These are phyloP conservation scores for Rotaria sp. DNA, from an alignment of 2,888 invertebrate species.

Conservation along the genomic window DNA sequence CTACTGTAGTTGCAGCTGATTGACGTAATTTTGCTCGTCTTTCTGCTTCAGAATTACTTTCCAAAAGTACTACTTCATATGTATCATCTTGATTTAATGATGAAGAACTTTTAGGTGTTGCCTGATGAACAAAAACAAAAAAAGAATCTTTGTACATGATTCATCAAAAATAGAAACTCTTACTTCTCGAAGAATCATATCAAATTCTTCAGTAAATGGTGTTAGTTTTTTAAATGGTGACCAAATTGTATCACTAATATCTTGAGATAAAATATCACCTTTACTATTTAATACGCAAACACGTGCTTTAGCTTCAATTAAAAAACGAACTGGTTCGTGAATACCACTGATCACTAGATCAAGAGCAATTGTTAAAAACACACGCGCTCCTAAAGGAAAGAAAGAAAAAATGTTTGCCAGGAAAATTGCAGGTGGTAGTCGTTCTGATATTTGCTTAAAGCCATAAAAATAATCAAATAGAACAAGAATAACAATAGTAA, in stretches of 20 bases:
- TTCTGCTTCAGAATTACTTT: background rate
- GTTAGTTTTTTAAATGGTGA: conserved; percentile 27
- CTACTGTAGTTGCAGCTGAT: background rate
- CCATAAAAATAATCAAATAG: background rate
- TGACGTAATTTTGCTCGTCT: conserved; percentile 1
- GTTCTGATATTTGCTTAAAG: background rate
- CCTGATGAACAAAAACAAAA: background rate
- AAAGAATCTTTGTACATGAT: background rate
- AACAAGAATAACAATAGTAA: background rate
- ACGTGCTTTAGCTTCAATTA: conserved; percentile 49
- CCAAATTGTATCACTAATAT: conserved; percentile 1
- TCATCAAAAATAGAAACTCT: background rate
- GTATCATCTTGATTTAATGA: background rate
- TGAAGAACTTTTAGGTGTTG: background rate
- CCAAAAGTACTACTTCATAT: background rate
- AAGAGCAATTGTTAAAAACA: conserved; percentile 85
- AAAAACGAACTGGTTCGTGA: conserved; percentile 81
- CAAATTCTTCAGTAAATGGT: conserved; percentile 28
- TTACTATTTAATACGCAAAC: conserved; percentile 25
- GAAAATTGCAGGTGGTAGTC: background rate
- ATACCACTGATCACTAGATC: conserved; percentile 84
- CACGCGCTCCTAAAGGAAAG: conserved; percentile 57
- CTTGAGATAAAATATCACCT: background rate
- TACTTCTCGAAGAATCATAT: conserved; percentile 19
- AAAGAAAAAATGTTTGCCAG: background rate